Evolutionary conservation across 53 echinoderm and acorn worm species (phyloP).

Genomic region (Henricia sp.): DNA sequence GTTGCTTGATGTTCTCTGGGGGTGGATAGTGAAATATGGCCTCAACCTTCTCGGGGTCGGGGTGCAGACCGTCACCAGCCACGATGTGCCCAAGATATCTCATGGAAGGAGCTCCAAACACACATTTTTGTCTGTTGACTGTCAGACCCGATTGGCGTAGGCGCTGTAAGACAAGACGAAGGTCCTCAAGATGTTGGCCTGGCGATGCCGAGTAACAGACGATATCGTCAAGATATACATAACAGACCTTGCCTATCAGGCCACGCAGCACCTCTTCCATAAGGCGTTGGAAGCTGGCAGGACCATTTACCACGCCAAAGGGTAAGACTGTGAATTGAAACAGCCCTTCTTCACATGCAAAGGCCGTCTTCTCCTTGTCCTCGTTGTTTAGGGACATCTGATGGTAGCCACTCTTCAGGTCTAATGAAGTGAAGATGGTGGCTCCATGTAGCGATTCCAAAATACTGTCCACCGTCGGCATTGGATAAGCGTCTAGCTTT

Average conservation of each 20-base stretch:
- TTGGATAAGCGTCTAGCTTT: background rate
- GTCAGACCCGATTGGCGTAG: conserved; percentile 9
- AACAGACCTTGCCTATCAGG: background rate
- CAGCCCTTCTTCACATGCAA: conserved; percentile 7
- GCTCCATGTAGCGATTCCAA: background rate
- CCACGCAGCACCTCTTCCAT: background rate
- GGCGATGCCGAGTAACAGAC: background rate
- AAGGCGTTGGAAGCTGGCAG: background rate
- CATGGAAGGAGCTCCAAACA: background rate
- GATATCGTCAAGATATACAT: conserved; percentile 26
- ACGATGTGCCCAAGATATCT: conserved; percentile 29
- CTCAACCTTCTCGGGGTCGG: conserved; percentile 11
- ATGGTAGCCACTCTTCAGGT: conserved; percentile 15
- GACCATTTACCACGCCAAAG: conserved; percentile 21
- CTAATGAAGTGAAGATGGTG: background rate
- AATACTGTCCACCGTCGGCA: background rate
- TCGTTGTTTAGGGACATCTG: conserved; percentile 7
- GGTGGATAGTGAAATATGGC: conserved; percentile 8
- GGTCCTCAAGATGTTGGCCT: background rate
- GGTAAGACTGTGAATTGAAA: background rate
- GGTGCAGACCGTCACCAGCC: background rate
- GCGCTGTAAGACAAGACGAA: background rate
- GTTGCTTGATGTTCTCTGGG: conserved; percentile 15
- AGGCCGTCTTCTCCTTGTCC: conserved; percentile 7
- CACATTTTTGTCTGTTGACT: conserved; percentile 26